A percentile compares a stretch with the other conserved stretches of the same genome.
Evolutionary conservation across 2,888 invertebrate genomes (phyloP).

Genomic region (Drosophila paracracens): DNA sequence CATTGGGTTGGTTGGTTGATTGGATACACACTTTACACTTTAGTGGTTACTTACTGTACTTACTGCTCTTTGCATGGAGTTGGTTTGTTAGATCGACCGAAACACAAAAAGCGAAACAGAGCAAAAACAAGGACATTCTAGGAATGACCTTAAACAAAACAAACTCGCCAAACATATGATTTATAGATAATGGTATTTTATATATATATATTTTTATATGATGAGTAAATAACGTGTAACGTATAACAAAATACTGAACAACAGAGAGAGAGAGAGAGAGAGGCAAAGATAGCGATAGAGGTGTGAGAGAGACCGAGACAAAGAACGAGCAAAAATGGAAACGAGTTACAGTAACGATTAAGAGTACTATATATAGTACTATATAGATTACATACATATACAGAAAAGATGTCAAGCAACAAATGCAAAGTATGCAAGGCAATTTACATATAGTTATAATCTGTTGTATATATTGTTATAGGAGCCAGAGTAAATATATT

Average conservation of each 20-base stretch:
- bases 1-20: neutral
- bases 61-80: constrained; percentile 40
- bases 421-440: constrained; percentile 66
- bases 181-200: constrained; percentile 13
- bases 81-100: constrained; percentile 35
- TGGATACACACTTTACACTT: constrained; percentile 15
- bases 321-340: constrained; percentile 53
- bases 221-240: constrained; percentile 28
- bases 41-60: constrained; percentile 55
- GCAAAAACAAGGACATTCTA: constrained; percentile 58
- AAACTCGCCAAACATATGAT: constrained; percentile 40
- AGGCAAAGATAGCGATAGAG: constrained; percentile 22
- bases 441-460: constrained; percentile 40
- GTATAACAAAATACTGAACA: constrained; percentile 62
- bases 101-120: constrained; percentile 48
- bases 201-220: constrained; percentile 40
- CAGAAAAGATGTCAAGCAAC: constrained; percentile 68
- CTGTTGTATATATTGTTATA: constrained; percentile 14
- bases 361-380: constrained; percentile 32
- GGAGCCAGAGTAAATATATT: constrained; percentile 24
- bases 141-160: constrained; percentile 49
- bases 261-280: constrained; percentile 35
- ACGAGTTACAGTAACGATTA: constrained; percentile 48
- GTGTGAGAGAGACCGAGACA: constrained; percentile 14
- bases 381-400: constrained; percentile 34